Base-by-base conservation (phyloP, 2,888 invertebrate genomes). In the Ophion costatus region DNA sequence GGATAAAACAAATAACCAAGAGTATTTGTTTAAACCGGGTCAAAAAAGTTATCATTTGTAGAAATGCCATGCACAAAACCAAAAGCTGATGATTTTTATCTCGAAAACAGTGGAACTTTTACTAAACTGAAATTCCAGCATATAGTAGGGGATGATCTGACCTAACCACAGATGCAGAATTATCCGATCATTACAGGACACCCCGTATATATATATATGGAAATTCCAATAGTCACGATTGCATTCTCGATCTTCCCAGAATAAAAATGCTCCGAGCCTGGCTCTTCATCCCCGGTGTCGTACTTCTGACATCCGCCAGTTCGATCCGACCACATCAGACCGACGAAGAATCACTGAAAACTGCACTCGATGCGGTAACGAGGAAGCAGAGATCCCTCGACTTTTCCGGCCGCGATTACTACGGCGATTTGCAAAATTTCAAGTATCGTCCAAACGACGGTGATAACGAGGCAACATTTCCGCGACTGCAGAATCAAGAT, bases 311-410 rank as follows among this genome's bases (percentile, higher is more conserved):
- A 38, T 57, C 80, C 14, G 78, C 86, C 45, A 86, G 83, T 14
- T 89, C 88, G 6, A 74, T 59, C 33, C 80, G 81, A 22, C 87
- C 90, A 0, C 90, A 87, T 51, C 89, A 88, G 64, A 84, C 87
- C 71, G 88, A 82, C 83, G 94, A 93, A 77, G 94, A 94, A 82
- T 94, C 94, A 1, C 87, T 95, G 57, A 92, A 91, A 75, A 94
- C 94, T 84, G 94, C 95, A 5, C 88, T 94, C 82, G 94, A 94
- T 74, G 94, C 94, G 1, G 93, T 95, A 45, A 92, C 93, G 59
- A 92, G 94, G 80, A 94, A 94, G 59, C 94, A 94, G 88, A 91
- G 94, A 80, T 92, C 92, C 0, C 83, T 93, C 66, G 90, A 92
- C 56, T 29, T 89, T 84, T 64, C 77, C 9, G 78, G 90, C 0